Base-by-base conservation (phyloP, 2,113 vertebrate species). In the Noctilio leporinus region DNA sequence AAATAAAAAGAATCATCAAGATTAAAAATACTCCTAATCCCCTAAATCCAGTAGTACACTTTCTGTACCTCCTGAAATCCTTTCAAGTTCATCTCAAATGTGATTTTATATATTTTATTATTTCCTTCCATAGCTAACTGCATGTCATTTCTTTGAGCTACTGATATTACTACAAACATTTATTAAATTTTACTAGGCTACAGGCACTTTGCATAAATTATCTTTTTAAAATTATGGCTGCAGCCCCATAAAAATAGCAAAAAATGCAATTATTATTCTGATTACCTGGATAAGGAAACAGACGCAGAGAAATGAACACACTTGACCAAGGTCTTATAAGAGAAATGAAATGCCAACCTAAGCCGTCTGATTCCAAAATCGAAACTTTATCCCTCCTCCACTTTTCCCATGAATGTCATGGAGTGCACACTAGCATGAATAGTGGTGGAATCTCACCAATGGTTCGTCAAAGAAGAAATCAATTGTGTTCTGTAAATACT, bases 181-280 rank as follows among this genome's bases (percentile, higher is more conserved):
- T 80, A 86, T 78, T 89, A 53, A 85, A 72, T 96, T 93, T 91
- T 82, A 92, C 77, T 69, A 90, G 40, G 76, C 83, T 38, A 49
- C 59, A 67, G 35, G n/a, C 26, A 53, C 15, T 40, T 92, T 76
- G 57, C n/a, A 92, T 95, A 57, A 94, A 92, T 89, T 75, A 69
- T 38, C 38, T 69, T 53, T 77, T 82, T 62, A 92, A 95, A 89
- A 81, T 75, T 86, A 72, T 73, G 17, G 62, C 53, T 91, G 57
- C 11, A 86, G 47, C 20, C 14, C 49, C 70, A 89, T 83, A 72
- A 95, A 96, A 95, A 72, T 55, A 89, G 69, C n/a, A 78, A 88
- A 40, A 86, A 17, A 55, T 72, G 28, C 10, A 82, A 72, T 83
- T 84, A 93, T 67, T 73, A 84, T 87, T 96, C 70, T 51, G 28